phyloP scores from a whole-genome alignment of 2,113 vertebrate species.

The Mixornis gularis region DNA sequence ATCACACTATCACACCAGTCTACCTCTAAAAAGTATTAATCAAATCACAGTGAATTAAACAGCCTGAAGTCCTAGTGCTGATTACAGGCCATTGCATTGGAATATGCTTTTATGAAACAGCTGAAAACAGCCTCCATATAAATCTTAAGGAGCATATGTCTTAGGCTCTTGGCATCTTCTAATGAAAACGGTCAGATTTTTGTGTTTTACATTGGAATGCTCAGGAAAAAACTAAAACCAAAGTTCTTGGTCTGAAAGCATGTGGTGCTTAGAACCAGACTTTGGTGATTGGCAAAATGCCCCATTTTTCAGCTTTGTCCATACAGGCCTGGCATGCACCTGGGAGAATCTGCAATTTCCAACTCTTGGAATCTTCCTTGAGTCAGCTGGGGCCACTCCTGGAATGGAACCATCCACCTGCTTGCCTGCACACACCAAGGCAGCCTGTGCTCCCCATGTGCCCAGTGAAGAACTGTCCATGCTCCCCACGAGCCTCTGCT shows the following conservation, averaged over 20 bases:
- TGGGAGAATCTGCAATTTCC: background rate
- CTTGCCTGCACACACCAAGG: background rate
- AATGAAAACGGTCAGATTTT: background rate
- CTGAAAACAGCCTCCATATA: background rate
- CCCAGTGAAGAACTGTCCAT: background rate
- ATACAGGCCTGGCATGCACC: too few species aligned
- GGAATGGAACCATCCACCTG: background rate
- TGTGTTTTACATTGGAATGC: background rate
- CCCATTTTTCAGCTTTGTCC: background rate
- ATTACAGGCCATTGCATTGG: background rate
- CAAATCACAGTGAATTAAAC: background rate
- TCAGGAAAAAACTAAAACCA: background rate
- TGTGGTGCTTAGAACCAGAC: background rate
- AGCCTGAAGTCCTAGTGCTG: background rate
- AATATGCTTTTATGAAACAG: background rate
- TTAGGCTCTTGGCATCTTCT: background rate
- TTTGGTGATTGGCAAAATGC: background rate
- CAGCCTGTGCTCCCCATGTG: background rate
- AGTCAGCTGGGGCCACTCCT: background rate
- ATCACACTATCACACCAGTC: background rate
- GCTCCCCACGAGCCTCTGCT: rapidly evolving
- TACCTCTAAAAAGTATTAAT: background rate
- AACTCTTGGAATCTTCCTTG: background rate
- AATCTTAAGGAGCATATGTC: background rate
- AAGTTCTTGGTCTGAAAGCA: background rate